Evolutionary conservation across 2,113 vertebrate genomes (phyloP), one percentile per base, ranked within the genome.

Genomic region (Dicaeum eximium): DNA sequence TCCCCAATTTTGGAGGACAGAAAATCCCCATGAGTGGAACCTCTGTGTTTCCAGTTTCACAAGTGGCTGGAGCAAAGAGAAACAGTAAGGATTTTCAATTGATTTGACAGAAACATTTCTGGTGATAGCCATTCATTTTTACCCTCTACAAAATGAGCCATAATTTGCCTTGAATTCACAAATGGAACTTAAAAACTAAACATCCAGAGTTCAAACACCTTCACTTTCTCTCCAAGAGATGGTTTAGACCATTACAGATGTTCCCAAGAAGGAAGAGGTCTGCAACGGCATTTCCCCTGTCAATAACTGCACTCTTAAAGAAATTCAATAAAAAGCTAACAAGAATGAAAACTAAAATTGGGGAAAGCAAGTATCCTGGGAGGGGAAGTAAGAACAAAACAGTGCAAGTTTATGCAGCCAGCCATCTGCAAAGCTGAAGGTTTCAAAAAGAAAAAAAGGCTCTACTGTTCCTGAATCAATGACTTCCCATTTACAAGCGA

Each of bases 381-480:
- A 96, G 80, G 83, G 74, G 85, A 97, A 95, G 72, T 4, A 42
- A 97, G 97, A 95, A 97, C 96, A 97, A 96, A 98, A 96, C 54
- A 97, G 85, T 24, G 45, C 89, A 93, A 94, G 95, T 94, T 98
- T 95, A 91, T 82, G 91, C 94, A 97, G 97, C 93, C 51, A 96
- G 96, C 95, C 97, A 97, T 98, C 97, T 97, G 97, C 97, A 96
- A 95, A 95, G 97, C 98, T 97, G 93, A 97, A 97, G 92, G 79
- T 92, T 97, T 95, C 97, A 95, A 91, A 96, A 97, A 93, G 96
- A 83, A 92, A 97, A 97, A 98, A 97, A 96, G 84, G 64, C 90
- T 94, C 96, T 73, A 95, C 96, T 98, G 97, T 98, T 98, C 89
- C 96, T 82, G 96, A 98, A 97, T 98, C 97, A 97, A 97, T 97